Conservation (phyloP, 2,113 vertebrate species). For the Gambusia affinis region DNA sequence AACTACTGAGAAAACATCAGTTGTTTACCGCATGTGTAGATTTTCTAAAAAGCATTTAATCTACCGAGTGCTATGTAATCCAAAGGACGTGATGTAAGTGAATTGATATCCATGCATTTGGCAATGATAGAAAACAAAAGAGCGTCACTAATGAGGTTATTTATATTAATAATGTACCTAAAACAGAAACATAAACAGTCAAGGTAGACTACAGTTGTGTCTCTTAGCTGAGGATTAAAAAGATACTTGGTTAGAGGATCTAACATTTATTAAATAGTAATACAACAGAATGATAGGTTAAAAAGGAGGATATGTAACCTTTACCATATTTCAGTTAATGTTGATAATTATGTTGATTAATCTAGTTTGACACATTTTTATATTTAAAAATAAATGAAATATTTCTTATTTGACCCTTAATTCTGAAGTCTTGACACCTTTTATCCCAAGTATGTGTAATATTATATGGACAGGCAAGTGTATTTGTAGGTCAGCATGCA, state of each 20-base stretch:
- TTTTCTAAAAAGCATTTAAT: conserved; percentile 1
- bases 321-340: neutral
- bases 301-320: neutral
- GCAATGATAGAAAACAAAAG: neutral
- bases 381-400: neutral
- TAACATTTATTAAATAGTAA: neutral
- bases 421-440: neutral
- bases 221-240: neutral
- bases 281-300: neutral
- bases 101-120: neutral
- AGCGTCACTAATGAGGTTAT: neutral
- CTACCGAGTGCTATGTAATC: neutral
- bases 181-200: neutral
- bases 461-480: too few relatives aligned
- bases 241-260: neutral
- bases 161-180: neutral
- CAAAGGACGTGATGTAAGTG: neutral
- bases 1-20: neutral
- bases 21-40: neutral
- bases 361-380: neutral
- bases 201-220: neutral
- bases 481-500: too few relatives aligned
- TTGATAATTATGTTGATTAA: too few relatives aligned
- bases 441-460: too few relatives aligned
- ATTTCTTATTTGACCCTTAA: neutral